Evolutionary conservation across 2,888 invertebrate genomes (phyloP).

Genomic region (Odontocerum albicorne): DNA sequence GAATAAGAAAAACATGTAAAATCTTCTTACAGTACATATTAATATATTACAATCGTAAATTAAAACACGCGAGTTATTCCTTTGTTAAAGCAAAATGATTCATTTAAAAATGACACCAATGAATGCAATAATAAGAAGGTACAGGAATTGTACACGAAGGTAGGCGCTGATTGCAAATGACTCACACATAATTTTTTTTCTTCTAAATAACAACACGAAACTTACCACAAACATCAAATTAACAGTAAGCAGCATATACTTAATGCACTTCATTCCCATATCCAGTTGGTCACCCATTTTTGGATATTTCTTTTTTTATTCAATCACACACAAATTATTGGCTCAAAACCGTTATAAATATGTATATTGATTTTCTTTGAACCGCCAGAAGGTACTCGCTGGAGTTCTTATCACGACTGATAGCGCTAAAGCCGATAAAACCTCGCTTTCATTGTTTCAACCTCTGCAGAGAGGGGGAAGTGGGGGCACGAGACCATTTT

Average conservation of each 20-base stretch:
- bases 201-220: constrained; percentile 36
- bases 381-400: no score
- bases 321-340: no score
- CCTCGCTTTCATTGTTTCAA: background rate
- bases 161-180: background rate
- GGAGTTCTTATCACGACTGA: constrained; percentile 22
- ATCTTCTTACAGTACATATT: no score
- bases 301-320: no score
- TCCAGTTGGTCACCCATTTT: constrained; percentile 54
- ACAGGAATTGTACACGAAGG: background rate
- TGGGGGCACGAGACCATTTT: background rate
- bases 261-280: constrained; percentile 73
- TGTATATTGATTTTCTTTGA: no score
- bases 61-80: no score
- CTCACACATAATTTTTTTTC: background rate
- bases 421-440: no score
- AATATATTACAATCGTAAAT: no score
- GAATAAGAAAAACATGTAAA: no score
- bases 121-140: background rate
- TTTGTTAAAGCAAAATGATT: no score
- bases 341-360: background rate
- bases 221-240: constrained; percentile 80
- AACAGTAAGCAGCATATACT: constrained; percentile 74
- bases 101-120: no score
- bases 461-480: background rate